Evolutionary conservation across 1,140 invertebrate genomes (phyloP).

Genomic region (Rhopalosiphum padi): DNA sequence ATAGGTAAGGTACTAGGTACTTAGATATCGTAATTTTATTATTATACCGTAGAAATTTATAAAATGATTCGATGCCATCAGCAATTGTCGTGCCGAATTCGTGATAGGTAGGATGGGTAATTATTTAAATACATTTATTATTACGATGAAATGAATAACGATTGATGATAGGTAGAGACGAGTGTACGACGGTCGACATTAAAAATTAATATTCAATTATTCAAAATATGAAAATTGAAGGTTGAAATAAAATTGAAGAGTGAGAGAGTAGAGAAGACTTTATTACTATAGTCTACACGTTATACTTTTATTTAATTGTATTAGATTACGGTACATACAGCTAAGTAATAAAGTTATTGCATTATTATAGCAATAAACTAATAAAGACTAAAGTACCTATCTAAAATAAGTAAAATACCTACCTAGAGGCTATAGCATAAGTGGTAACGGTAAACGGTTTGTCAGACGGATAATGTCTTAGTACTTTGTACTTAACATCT

Average conservation of each 20-base stretch:
- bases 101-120: background rate
- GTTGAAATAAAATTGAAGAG: too few relatives aligned
- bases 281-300: too few relatives aligned
- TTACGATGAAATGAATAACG: background rate
- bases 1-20: background rate
- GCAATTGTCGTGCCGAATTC: background rate
- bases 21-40: background rate
- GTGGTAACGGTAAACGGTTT: background rate
- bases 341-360: too few relatives aligned
- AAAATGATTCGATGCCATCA: background rate
- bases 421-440: background rate
- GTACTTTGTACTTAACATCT: background rate
- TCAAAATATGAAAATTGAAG: background rate
- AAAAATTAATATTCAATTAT: background rate
- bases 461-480: too few relatives aligned
- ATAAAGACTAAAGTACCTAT: too few relatives aligned
- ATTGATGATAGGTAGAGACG: background rate
- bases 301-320: too few relatives aligned
- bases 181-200: background rate
- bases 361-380: too few relatives aligned
- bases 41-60: background rate
- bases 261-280: too few relatives aligned
- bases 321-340: too few relatives aligned
- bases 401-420: too few relatives aligned
- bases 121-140: background rate